phyloP scores from a whole-genome alignment of 2,113 vertebrate species.

The Paratilapia polleni region DNA sequence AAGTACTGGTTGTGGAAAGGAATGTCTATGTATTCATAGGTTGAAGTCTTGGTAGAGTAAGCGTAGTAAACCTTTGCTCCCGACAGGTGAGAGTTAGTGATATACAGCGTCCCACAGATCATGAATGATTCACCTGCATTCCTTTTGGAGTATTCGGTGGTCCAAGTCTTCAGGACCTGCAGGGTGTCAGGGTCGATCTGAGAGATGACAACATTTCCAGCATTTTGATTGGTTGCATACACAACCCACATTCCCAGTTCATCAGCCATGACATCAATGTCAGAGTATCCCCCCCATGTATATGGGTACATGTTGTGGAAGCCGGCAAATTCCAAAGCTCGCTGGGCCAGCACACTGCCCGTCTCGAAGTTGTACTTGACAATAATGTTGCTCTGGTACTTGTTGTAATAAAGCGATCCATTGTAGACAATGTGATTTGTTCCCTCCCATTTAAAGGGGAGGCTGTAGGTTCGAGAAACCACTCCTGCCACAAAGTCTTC shows the following conservation, averaged over 20 bases:
- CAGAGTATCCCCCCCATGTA: constrained; percentile 97
- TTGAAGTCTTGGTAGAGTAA: constrained; percentile 96
- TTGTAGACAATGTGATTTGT: constrained; percentile 99
- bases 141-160: constrained; percentile 96
- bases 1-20: constrained; percentile 99
- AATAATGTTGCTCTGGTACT: constrained; percentile 98
- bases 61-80: constrained; percentile 99
- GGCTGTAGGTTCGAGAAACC: constrained; percentile 95
- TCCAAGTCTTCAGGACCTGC: constrained; percentile 94
- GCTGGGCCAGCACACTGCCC: constrained; percentile 89
- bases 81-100: constrained; percentile 96
- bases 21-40: constrained; percentile 96
- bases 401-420: constrained; percentile 97
- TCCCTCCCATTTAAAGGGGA: constrained; percentile 98
- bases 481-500: constrained; percentile 91
- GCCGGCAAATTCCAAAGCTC: constrained; percentile 94
- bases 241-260: constrained; percentile 97
- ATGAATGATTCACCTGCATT: constrained; percentile 98
- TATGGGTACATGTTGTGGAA: constrained; percentile 99
- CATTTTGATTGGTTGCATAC: constrained; percentile 98
- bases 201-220: constrained; percentile 96
- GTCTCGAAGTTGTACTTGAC: constrained; percentile 96
- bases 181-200: constrained; percentile 92
- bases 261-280: constrained; percentile 98
- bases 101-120: constrained; percentile 97